Conservation (phyloP, 2,888 invertebrate species). For the Zootermopsis nevadensis region DNA sequence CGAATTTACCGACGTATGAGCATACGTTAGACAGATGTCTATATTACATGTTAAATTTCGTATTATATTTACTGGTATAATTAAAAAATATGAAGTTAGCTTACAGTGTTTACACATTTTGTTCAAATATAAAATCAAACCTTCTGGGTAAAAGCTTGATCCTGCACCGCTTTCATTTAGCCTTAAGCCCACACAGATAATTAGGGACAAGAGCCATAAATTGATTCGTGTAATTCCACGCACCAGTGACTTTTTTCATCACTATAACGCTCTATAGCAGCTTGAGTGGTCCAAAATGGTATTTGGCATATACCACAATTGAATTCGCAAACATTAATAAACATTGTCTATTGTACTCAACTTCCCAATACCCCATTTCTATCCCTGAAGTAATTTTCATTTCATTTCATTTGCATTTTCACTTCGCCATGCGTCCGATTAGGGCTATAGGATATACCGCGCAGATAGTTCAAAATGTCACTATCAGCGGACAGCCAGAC, state of each 20-base stretch:
- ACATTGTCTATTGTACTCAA: conserved; percentile 35
- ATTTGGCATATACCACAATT: conserved; percentile 21
- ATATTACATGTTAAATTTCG: too few species aligned
- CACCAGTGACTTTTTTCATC: background rate
- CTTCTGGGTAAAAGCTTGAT: too few species aligned
- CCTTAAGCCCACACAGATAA: background rate
- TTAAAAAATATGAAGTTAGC: too few species aligned
- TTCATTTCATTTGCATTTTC: conserved; percentile 35
- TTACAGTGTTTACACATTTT: too few species aligned
- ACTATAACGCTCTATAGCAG: background rate
- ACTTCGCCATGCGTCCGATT: background rate
- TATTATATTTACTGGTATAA: too few species aligned
- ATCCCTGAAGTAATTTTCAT: conserved; percentile 31
- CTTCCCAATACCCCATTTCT: background rate
- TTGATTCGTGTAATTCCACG: background rate
- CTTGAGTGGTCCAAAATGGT: background rate
- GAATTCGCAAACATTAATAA: conserved; percentile 39
- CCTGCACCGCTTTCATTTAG: background rate
- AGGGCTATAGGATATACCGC: background rate
- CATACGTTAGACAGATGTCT: too few species aligned
- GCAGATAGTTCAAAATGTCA: background rate
- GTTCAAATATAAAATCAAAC: too few species aligned
- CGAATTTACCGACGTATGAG: too few species aligned
- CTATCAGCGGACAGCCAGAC: background rate
- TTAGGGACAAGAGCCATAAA: background rate